Percentiles rank a stretch among this genome's conserved stretches.
Evolutionary conservation across 2,888 invertebrate species (phyloP).

Genomic region (Noctua fimbriata): DNA sequence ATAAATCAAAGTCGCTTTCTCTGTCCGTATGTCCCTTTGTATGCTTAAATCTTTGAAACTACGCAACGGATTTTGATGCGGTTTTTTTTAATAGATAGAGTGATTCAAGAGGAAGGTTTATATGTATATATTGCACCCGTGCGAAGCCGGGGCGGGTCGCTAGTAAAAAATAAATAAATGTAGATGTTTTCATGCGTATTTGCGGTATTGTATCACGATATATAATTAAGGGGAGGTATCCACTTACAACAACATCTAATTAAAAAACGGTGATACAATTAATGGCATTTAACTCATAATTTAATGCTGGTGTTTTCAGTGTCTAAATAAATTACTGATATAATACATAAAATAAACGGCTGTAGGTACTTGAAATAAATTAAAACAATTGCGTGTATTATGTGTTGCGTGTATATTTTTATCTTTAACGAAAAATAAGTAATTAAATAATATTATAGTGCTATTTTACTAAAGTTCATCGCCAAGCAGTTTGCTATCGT

Average conservation of each 20-base stretch:
- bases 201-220: neutral
- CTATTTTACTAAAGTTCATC: neutral
- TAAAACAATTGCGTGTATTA: neutral
- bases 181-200: neutral
- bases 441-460: neutral
- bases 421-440: neutral
- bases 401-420: neutral
- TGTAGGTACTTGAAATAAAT: neutral
- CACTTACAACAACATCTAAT: neutral
- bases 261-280: neutral
- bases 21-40: too few species aligned
- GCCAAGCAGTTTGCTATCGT: neutral
- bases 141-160: too few species aligned
- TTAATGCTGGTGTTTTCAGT: neutral
- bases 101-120: too few species aligned
- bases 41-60: too few species aligned
- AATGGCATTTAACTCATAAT: neutral
- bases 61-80: too few species aligned
- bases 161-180: too few species aligned
- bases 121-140: too few species aligned
- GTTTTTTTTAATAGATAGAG: too few species aligned
- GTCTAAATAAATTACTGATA: neutral
- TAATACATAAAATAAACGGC: neutral
- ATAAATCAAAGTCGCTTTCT: too few species aligned
- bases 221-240: constrained; percentile 4